These are phyloP conservation scores for Amphiduros pacificus DNA, from an alignment of 2,888 invertebrate species.

Conservation along the genomic window DNA sequence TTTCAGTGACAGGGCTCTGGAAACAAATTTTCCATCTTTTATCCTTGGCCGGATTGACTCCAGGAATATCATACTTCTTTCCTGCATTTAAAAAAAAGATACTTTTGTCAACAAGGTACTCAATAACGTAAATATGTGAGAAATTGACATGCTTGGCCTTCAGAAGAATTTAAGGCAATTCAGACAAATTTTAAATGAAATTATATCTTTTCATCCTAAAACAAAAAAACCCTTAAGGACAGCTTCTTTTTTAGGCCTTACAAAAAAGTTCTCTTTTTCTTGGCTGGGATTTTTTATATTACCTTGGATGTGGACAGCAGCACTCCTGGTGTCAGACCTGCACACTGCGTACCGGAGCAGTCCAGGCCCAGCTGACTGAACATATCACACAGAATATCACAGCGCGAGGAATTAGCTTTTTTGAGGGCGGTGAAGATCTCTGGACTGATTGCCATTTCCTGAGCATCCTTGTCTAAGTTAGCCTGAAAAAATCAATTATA, in stretches of 20 bases:
- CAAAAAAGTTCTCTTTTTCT: background rate
- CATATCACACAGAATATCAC: slow-evolving; percentile 42
- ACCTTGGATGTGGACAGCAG: slow-evolving; percentile 40
- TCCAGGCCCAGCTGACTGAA: slow-evolving; percentile 44
- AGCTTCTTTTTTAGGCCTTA: background rate
- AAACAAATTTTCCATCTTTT: slow-evolving; percentile 35
- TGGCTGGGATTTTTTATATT: too few relatives aligned
- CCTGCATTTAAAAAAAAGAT: too few relatives aligned
- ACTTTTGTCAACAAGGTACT: too few relatives aligned
- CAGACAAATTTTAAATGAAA: too few relatives aligned
- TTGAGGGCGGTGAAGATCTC: slow-evolving; percentile 45
- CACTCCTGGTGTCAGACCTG: slow-evolving; percentile 43
- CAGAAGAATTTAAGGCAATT: too few relatives aligned
- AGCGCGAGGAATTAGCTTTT: slow-evolving; percentile 39
- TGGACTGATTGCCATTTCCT: slow-evolving; percentile 42
- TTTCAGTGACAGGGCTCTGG: slow-evolving; percentile 34
- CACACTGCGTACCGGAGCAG: slow-evolving; percentile 30
- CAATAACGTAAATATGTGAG: too few relatives aligned
- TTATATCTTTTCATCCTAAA: too few relatives aligned
- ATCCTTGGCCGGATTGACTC: too few relatives aligned
- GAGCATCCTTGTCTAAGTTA: slow-evolving; percentile 47
- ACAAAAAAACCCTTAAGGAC: too few relatives aligned
- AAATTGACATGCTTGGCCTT: too few relatives aligned
- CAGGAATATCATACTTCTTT: too few relatives aligned
- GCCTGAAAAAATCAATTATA: slow-evolving; percentile 20